Base-by-base conservation (phyloP, 1,140 invertebrate species). In the Arctopsyche grandis region DNA sequence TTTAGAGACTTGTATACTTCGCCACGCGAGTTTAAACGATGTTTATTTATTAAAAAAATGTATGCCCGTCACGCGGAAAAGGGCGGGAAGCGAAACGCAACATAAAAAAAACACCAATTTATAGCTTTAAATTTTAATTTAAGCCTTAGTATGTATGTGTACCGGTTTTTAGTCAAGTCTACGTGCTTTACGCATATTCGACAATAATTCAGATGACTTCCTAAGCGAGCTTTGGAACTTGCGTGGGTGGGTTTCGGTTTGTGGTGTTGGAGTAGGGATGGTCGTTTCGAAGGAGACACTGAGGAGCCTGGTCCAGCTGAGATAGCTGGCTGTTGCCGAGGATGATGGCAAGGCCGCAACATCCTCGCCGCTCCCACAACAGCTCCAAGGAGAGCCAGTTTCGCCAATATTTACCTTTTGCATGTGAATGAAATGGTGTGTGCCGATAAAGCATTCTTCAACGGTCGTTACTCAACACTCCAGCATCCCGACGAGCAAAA, bases 401-500 rank as follows among this genome's bases (percentile, higher is more conserved):
- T 44, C 58, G 52, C 73, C 52, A 75, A 63, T 76, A 76, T 76
- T 76, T 76, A 63, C 63, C 21, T 76, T 44, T 75, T 63, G 60
- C 46, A 22, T 12, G 21, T 66, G 19, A 26, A 66, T 66, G 48
- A 52, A 52, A 52, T 52, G 48, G 48, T 52, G 29, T 38, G 29
- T 38, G 29, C 29, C 14, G 56, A 10, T 16, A 9, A 19, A 21
- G 56, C 56, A 60, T 60, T 60, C 56, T 19, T 60, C 14, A 38
- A 38, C 29, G 14, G 14, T 16, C 56, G 56, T 16, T 38, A 38
- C 29, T 38, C 29, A 38, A 38, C 29, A 38, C 29, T 38, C 1
- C 29, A 38, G 29, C 29, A 38, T 38, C 29, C 29, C 29, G 29
- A 38, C 29, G 29, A 38, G 29, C 29, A 38, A 38, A 38, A 38